Evolutionary conservation across 2,888 invertebrate species (phyloP).

Genomic region (Carpatolechia fugitivella): DNA sequence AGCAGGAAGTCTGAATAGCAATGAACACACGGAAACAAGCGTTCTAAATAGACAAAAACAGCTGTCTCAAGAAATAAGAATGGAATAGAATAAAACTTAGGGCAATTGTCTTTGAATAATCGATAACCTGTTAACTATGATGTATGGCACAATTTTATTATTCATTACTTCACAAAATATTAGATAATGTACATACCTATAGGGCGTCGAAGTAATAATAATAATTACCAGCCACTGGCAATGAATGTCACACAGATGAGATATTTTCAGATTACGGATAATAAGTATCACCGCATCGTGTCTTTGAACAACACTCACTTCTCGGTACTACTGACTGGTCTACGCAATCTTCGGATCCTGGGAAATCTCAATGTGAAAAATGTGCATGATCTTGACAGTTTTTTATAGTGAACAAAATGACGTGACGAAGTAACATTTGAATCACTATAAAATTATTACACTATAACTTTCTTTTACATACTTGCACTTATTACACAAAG

Average conservation of each 20-base stretch:
- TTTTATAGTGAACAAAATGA: slow-evolving; percentile 38
- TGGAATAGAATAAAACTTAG: too few relatives aligned
- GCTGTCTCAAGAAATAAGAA: background rate
- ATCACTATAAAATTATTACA: background rate
- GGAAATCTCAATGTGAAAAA: slow-evolving; percentile 24
- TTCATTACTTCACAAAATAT: too few relatives aligned
- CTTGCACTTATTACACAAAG: background rate
- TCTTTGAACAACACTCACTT: background rate
- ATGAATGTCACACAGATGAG: background rate
- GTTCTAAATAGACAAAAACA: background rate
- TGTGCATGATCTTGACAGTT: slow-evolving; percentile 45
- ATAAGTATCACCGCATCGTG: background rate
- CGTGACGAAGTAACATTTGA: slow-evolving; percentile 22
- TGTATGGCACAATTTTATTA: background rate
- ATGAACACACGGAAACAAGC: background rate
- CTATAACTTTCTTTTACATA: background rate
- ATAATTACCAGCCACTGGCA: background rate
- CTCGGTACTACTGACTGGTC: background rate
- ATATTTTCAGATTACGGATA: background rate
- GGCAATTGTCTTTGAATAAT: background rate
- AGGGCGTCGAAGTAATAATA: background rate
- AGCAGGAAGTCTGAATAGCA: too few relatives aligned
- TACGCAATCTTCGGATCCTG: background rate
- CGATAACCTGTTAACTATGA: background rate
- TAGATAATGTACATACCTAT: too few relatives aligned